These are phyloP conservation scores for Mus spretus DNA, from an alignment of 2,797 vertebrate species.

Conservation along the genomic window DNA sequence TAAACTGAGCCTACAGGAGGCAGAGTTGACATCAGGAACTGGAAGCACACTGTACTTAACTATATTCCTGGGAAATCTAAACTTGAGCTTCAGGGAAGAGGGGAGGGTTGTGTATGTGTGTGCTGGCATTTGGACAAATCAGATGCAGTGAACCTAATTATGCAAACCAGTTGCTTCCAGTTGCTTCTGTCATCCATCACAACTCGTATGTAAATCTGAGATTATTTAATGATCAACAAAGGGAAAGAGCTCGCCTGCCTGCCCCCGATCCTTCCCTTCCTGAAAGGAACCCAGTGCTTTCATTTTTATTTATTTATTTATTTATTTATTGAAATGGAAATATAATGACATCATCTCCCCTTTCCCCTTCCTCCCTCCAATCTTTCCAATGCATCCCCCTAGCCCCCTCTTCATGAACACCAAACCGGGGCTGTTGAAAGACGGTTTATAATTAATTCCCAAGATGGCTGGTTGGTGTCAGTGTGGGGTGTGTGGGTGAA, in stretches of 20 bases:
- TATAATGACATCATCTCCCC: not conserved
- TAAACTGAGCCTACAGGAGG: conserved; percentile 51
- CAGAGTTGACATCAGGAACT: conserved; percentile 66
- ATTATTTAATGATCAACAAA: conserved; percentile 70
- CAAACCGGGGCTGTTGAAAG: rapidly evolving
- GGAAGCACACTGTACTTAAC: conserved; percentile 29
- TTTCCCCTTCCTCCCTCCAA: not conserved
- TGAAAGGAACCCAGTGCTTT: not conserved
- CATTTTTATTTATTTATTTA: not conserved
- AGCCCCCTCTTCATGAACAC: not conserved
- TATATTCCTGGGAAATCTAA: conserved; percentile 68
- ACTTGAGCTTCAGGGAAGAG: conserved; percentile 50
- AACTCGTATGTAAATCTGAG: conserved; percentile 32
- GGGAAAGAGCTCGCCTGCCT: conserved; percentile 17
- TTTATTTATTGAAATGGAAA: not conserved
- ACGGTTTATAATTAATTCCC: not conserved
- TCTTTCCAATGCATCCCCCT: not conserved
- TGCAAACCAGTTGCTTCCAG: conserved; percentile 72
- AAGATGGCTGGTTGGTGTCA: rapidly evolving
- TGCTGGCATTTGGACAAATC: conserved; percentile 76
- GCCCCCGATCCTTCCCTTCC: conserved; percentile 11
- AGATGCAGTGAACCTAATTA: conserved; percentile 76
- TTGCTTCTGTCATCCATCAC: conserved; percentile 60
- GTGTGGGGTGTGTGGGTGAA: not conserved
- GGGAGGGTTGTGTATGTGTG: not conserved